Evolutionary conservation across 2,113 vertebrate species (phyloP).

Genomic region (Peromyscus californicus): DNA sequence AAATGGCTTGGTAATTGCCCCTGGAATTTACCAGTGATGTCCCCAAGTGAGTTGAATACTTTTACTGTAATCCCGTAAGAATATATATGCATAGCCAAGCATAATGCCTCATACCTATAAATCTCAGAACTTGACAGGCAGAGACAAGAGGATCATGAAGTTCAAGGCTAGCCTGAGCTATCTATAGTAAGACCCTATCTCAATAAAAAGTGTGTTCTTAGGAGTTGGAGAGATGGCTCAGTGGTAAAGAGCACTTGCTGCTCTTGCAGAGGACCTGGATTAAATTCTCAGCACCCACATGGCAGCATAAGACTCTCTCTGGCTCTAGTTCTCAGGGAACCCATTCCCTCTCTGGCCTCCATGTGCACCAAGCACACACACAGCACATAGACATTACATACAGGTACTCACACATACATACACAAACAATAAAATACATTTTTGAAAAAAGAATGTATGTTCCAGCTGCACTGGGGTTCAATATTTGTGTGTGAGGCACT

Average conservation of each 20-base stretch:
- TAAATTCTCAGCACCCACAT: not conserved
- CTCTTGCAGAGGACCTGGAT: not conserved
- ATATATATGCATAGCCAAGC: not conserved
- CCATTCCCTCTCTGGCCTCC: not conserved
- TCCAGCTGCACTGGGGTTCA: not conserved
- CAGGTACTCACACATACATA: not conserved
- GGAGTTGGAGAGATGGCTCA: not conserved
- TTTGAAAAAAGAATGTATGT: not conserved
- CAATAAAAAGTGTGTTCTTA: not conserved
- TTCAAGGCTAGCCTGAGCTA: not conserved
- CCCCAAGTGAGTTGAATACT: not conserved
- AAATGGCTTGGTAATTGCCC: not conserved
- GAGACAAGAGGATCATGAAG: not conserved
- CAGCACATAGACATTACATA: not conserved
- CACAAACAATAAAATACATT: not conserved
- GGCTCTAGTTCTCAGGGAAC: not conserved
- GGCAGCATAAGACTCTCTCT: not conserved
- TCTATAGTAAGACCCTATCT: not conserved
- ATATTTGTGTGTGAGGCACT: too few relatives aligned
- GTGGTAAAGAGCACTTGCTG: not conserved
- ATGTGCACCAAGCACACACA: not conserved
- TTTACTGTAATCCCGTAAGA: constrained; percentile 20
- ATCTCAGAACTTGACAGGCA: not conserved
- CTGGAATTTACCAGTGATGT: constrained; percentile 1
- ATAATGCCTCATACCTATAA: not conserved